These are phyloP conservation scores for Eumaeus atala DNA, from an alignment of 1,140 invertebrate species.

Conservation along the genomic window DNA sequence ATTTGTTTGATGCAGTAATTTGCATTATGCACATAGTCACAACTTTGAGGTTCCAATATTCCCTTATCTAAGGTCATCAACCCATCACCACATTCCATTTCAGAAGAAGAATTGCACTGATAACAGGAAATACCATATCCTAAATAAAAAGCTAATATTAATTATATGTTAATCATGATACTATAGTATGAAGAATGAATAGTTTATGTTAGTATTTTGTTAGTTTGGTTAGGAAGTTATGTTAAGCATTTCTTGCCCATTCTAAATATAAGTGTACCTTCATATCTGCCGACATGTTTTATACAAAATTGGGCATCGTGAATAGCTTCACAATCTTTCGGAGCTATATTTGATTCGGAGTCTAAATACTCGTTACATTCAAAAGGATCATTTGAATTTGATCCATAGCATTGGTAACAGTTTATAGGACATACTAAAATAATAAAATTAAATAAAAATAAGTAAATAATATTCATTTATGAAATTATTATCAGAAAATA, in stretches of 20 bases:
- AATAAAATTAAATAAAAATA: conserved; percentile 32
- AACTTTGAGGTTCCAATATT: conserved; percentile 77
- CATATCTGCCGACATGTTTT: conserved; percentile 94
- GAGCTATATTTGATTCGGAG: conserved; percentile 79
- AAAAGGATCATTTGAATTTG: conserved; percentile 83
- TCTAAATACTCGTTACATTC: conserved; percentile 92
- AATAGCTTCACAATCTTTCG: conserved; percentile 84
- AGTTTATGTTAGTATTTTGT: not conserved
- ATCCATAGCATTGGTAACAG: conserved; percentile 94
- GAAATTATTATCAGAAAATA: conserved; percentile 26
- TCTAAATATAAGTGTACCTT: conserved; percentile 79
- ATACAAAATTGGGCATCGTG: conserved; percentile 92
- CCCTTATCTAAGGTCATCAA: conserved; percentile 78
- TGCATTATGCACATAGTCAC: conserved; percentile 85
- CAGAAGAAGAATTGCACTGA: conserved; percentile 84
- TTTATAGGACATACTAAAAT: conserved; percentile 79
- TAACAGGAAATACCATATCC: conserved; percentile 82
- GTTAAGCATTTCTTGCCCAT: not conserved
- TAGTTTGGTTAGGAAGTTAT: not conserved
- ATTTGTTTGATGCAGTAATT: conserved; percentile 89
- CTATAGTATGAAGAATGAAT: not conserved
- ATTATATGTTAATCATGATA: conserved; percentile 6
- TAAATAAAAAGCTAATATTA: conserved; percentile 36
- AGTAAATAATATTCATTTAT: conserved; percentile 17
- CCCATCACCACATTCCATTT: conserved; percentile 85